phyloP scores from a whole-genome alignment of 2,797 vertebrate species.

The Sciurus vulgaris region DNA sequence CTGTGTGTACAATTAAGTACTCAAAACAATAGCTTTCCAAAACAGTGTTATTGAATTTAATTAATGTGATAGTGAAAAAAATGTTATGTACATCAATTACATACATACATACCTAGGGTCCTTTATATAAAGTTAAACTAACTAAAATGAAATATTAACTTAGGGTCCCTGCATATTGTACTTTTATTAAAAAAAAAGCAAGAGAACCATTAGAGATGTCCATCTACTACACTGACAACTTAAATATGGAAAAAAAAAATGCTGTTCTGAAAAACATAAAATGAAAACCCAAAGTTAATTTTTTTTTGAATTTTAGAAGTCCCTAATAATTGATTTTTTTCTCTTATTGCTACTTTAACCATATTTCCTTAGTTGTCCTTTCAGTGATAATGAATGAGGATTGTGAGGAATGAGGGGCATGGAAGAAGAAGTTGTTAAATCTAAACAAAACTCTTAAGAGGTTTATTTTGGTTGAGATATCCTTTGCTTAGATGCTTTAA shows the following conservation, averaged over 20 bases:
- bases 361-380: neutral
- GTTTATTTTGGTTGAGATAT: slow-evolving; percentile 27
- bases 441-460: neutral
- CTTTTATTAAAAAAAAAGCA: neutral
- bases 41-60: neutral
- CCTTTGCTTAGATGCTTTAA: slow-evolving; percentile 34
- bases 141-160: neutral
- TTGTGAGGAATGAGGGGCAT: neutral
- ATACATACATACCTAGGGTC: neutral
- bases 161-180: neutral
- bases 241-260: no score
- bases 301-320: neutral
- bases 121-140: neutral
- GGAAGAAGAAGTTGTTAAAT: slow-evolving; percentile 15
- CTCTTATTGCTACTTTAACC: neutral
- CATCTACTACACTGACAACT: no score
- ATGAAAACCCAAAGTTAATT: no score
- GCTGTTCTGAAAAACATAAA: neutral
- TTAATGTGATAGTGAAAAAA: neutral
- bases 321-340: neutral
- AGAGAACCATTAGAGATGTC: no score
- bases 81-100: no score
- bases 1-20: neutral
- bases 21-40: neutral
- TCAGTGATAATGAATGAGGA: neutral